Conservation (phyloP, 2,113 vertebrate species). For the Herpailurus yagouaroundi region DNA sequence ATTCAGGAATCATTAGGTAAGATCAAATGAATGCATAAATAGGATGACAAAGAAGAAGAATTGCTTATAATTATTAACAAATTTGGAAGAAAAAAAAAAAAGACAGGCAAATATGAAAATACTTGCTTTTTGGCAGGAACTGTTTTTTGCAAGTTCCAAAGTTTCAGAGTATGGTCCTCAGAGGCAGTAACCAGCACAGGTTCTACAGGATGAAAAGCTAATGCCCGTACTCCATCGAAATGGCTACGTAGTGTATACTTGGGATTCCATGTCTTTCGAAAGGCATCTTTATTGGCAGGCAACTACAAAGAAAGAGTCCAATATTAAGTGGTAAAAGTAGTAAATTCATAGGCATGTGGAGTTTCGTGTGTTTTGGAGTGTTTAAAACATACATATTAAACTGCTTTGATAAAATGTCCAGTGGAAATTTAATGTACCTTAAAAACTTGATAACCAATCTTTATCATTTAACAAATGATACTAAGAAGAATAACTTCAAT, state of each 20-base stretch:
- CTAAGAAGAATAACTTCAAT: constrained; percentile 52
- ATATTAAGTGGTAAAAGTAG: constrained; percentile 63
- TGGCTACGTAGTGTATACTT: constrained; percentile 98
- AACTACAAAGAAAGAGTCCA: constrained; percentile 86
- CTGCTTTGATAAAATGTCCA: constrained; percentile 52
- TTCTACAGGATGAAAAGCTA: constrained; percentile 98
- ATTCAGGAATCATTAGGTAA: constrained; percentile 19
- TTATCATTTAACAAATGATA: constrained; percentile 46
- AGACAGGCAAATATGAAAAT: constrained; percentile 72
- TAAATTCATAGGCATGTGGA: constrained; percentile 40
- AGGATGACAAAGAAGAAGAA: not conserved
- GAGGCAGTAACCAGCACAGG: constrained; percentile 98
- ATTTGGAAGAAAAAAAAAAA: constrained; percentile 56
- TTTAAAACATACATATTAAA: constrained; percentile 64
- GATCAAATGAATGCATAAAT: not conserved
- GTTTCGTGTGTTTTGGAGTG: constrained; percentile 9
- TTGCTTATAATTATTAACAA: constrained; percentile 40
- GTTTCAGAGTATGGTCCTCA: constrained; percentile 98
- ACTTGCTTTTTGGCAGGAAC: constrained; percentile 99
- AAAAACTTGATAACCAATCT: constrained; percentile 54
- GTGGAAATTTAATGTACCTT: constrained; percentile 56
- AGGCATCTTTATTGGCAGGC: constrained; percentile 97
- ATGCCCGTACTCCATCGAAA: constrained; percentile 96
- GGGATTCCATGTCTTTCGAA: constrained; percentile 99
- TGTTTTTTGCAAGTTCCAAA: constrained; percentile 99